Evolutionary conservation across 2,888 invertebrate genomes (phyloP).

Genomic region (Cryptocheilus praepositus): DNA sequence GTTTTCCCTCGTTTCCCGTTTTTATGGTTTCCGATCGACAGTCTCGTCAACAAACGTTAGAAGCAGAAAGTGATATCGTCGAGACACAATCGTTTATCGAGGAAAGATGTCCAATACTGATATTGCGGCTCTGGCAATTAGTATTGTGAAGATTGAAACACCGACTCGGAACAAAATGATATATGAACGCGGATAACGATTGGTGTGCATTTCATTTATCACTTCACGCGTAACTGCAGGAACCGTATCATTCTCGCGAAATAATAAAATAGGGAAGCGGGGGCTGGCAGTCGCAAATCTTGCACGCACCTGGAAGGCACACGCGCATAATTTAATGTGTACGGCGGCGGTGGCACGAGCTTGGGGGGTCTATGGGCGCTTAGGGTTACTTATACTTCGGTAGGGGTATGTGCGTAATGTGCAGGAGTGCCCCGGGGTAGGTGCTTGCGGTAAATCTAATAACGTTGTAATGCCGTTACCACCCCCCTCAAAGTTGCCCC

Average conservation of each 20-base stretch:
- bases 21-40: too few species aligned
- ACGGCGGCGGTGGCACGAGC: conserved; percentile 41
- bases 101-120: too few species aligned
- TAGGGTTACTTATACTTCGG: conserved; percentile 63
- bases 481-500: conserved; percentile 66
- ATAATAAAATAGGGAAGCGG: neutral
- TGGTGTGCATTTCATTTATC: too few species aligned
- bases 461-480: conserved; percentile 73
- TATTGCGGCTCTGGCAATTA: too few species aligned
- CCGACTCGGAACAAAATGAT: too few species aligned
- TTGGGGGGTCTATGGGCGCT: conserved; percentile 44
- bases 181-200: too few species aligned
- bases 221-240: neutral
- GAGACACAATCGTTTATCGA: too few species aligned
- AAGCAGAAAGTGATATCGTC: too few species aligned
- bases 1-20: too few species aligned
- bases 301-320: conserved; percentile 31
- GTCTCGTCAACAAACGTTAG: too few species aligned
- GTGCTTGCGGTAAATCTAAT: conserved; percentile 75
- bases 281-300: conserved; percentile 15
- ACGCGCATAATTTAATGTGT: conserved; percentile 55
- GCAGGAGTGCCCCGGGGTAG: conserved; percentile 65
- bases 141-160: too few species aligned
- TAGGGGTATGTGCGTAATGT: conserved; percentile 54
- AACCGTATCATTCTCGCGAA: neutral